Conservation (phyloP, 2,797 vertebrate species). For the Gadopsis bispinosus region DNA sequence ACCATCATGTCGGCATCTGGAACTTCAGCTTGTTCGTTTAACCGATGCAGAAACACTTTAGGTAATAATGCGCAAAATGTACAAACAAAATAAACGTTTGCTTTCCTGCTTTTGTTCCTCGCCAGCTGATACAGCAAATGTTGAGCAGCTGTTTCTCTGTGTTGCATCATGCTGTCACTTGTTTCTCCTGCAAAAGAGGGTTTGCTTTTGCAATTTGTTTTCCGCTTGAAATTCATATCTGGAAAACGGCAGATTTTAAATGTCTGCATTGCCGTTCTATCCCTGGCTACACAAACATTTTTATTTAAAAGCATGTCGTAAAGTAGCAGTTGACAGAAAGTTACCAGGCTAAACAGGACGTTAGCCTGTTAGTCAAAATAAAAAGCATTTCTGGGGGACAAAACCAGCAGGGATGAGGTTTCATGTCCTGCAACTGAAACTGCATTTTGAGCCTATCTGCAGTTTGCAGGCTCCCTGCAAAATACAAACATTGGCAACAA, state of each 20-base stretch:
- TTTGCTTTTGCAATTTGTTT: constrained; percentile 30
- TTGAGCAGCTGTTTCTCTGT: constrained; percentile 4
- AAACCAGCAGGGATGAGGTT: neutral
- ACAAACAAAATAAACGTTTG: constrained; percentile 3
- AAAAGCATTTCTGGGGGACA: neutral
- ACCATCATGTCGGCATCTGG: constrained; percentile 44
- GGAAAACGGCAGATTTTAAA: constrained; percentile 12
- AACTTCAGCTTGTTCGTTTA: neutral
- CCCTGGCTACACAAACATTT: constrained; percentile 24
- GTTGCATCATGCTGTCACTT: constrained; percentile 39
- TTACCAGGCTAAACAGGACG: neutral
- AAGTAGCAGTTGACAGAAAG: constrained; percentile 8
- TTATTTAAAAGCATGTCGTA: constrained; percentile 8
- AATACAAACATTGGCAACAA: neutral
- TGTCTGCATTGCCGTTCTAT: constrained; percentile 14
- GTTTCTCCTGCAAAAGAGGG: constrained; percentile 15
- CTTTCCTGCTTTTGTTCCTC: constrained; percentile 20
- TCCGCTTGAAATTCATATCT: constrained; percentile 35
- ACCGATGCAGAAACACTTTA: constrained; percentile 16
- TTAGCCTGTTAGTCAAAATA: neutral
- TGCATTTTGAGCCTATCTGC: constrained; percentile 14
- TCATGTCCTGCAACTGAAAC: neutral
- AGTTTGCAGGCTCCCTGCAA: constrained; percentile 2
- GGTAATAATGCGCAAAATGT: constrained; percentile 4
- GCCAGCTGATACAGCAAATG: neutral